phyloP scores from a whole-genome alignment of 2,888 invertebrate genomes.

The Euzophera pinguis region DNA sequence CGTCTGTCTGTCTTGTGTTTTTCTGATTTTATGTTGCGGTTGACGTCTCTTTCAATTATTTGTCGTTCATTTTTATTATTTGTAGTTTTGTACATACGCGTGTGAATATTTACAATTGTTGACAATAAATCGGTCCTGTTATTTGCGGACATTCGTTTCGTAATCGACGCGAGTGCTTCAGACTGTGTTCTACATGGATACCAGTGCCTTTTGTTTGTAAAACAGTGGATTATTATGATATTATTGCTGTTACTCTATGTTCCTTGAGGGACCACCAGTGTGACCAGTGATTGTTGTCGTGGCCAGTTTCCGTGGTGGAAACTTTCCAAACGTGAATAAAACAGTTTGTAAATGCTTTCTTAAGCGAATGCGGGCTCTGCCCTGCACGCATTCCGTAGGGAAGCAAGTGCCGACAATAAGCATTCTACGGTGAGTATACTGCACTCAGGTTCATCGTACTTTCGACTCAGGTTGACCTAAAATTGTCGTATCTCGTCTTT shows the following conservation, averaged over 20 bases:
- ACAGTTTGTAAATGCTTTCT: conserved; percentile 75
- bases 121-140: conserved; percentile 29
- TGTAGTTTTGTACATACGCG: conserved; percentile 49
- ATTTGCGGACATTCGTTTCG: conserved; percentile 35
- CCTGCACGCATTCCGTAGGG: conserved; percentile 76
- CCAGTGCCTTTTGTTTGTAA: conserved; percentile 73
- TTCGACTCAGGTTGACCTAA: conserved; percentile 54
- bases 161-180: conserved; percentile 39
- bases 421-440: conserved; percentile 77
- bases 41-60: conserved; percentile 65
- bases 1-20: conserved; percentile 77
- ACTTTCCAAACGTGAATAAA: conserved; percentile 78
- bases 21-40: conserved; percentile 70
- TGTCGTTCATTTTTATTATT: conserved; percentile 49
- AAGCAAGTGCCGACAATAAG: conserved; percentile 76
- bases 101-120: conserved; percentile 46
- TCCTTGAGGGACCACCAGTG: conserved; percentile 62
- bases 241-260: conserved; percentile 59
- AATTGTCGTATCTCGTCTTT: conserved; percentile 48
- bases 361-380: conserved; percentile 74
- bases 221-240: conserved; percentile 64
- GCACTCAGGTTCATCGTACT: conserved; percentile 75
- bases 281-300: conserved; percentile 78
- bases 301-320: conserved; percentile 75
- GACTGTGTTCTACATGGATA: conserved; percentile 62